Percentiles rank a stretch among this genome's conserved stretches.
Evolutionary conservation across 2,113 vertebrate species (phyloP).

Genomic region (Athene cunicularia): DNA sequence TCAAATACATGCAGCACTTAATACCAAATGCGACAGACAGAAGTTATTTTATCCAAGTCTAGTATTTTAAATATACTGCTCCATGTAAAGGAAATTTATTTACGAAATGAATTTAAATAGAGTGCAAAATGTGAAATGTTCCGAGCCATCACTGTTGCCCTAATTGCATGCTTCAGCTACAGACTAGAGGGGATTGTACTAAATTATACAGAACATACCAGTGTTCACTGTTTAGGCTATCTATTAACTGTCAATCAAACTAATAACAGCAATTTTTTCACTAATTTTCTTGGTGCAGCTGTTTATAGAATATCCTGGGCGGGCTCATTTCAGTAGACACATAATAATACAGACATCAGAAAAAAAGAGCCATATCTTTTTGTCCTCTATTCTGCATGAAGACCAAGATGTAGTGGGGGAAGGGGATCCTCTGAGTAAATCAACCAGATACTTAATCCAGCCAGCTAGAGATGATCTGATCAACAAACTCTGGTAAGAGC

Average conservation of each 20-base stretch:
- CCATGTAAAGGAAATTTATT: conserved; percentile 57
- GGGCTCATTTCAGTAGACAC: conserved; percentile 71
- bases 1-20: background rate
- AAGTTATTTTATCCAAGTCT: conserved; percentile 34
- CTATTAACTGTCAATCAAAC: conserved; percentile 84
- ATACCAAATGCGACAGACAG: conserved; percentile 19
- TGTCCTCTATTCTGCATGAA: conserved; percentile 61
- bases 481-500: background rate
- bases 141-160: conserved; percentile 67
- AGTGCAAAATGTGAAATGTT: conserved; percentile 70
- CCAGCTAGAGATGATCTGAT: conserved; percentile 51
- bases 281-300: conserved; percentile 83
- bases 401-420: conserved; percentile 30
- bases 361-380: conserved; percentile 62
- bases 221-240: conserved; percentile 79
- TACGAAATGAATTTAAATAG: conserved; percentile 64
- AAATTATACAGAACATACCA: conserved; percentile 79
- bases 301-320: conserved; percentile 81
- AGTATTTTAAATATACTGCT: conserved; percentile 54
- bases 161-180: conserved; percentile 80
- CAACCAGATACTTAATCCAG: conserved; percentile 45
- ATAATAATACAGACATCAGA: conserved; percentile 72
- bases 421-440: conserved; percentile 45
- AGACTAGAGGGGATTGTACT: conserved; percentile 75
- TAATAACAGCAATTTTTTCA: conserved; percentile 86